Base-by-base conservation (phyloP, 2,888 invertebrate species). In the Strigamia transsilvanica region DNA sequence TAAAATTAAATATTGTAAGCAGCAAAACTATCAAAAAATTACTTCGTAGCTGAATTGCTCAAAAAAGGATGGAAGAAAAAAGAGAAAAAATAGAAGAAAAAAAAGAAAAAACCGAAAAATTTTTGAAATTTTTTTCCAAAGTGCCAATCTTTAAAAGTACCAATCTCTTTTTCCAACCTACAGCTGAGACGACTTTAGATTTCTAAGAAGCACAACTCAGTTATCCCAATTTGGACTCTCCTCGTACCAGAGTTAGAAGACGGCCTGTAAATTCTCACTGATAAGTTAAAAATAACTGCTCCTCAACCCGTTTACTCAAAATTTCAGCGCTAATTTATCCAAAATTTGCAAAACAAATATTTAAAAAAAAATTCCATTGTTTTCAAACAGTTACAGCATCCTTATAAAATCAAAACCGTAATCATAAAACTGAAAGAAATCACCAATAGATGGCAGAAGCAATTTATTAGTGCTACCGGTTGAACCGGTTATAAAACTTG, bases 101-200 rank as follows among this genome's bases (percentile, higher is more conserved):
- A 46, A 13, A 46, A 46, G 15, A 46, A 46, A 13, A 5, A 13
- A 46, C 4, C 13, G 15, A n/a, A 46, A 12, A 46, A 13, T 46
- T 46, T 46, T 46, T 13, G 4, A 46, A 46, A 13, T 46, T 46
- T 46, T 46, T 46, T 13, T 5, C 46, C 46, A 46, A 46, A 46
- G 46, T 46, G 46, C 46, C 46, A 46, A 46, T 46, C 46, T 46
- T 46, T 46, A 46, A 46, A 46, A 46, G 46, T 46, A 46, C 46
- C 46, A 46, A 46, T 46, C 46, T 12, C 46, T 13, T 46, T 46
- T 38, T 46, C 12, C 46, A 46, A 46, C 46, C 46, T 46, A 46
- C 46, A 46, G 46, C 46, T 46, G 46, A 46, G 46, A 13, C 46
- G 46, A 46, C 46, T 46, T 46, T 46, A 46, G 46, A 46, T 46